A percentile compares a stretch with the other conserved stretches of the same genome.
Evolutionary conservation across 2,113 vertebrate genomes (phyloP).

Genomic region (Paratilapia polleni): DNA sequence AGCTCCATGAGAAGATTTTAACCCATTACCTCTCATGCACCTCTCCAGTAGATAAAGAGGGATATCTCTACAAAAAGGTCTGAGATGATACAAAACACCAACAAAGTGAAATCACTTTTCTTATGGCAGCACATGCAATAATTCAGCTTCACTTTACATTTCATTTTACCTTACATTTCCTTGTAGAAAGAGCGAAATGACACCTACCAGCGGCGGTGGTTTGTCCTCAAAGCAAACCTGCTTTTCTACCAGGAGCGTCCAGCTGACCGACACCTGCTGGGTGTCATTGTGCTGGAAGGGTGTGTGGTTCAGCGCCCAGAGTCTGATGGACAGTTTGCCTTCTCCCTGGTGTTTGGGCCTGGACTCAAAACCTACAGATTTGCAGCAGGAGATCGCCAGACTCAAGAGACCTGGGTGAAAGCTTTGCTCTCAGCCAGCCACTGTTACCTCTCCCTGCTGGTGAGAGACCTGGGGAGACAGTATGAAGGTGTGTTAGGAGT

Average conservation of each 20-base stretch:
- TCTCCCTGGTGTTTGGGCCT: conserved; percentile 74
- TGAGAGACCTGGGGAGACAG: conserved; percentile 75
- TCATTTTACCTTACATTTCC: not conserved
- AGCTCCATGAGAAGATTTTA: conserved; percentile 79
- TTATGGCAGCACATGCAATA: not conserved
- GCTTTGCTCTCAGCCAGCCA: conserved; percentile 78
- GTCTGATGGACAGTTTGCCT: conserved; percentile 70
- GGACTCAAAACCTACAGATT: conserved; percentile 78
- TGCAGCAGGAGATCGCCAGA: conserved; percentile 73
- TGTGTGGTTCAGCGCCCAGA: conserved; percentile 74
- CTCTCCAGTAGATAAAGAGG: conserved; percentile 80
- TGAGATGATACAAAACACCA: not conserved
- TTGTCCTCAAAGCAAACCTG: conserved; percentile 83
- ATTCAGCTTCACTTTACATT: not conserved
- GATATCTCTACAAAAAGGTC: conserved; percentile 85
- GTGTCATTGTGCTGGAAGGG: conserved; percentile 84
- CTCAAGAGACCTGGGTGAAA: conserved; percentile 79
- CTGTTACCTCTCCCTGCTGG: conserved; percentile 73
- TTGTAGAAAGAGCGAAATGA: conserved; percentile 68
- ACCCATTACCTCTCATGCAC: conserved; percentile 76
- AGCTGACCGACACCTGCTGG: conserved; percentile 76
- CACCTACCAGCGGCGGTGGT: conserved; percentile 82
- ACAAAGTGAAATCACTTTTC: not conserved
- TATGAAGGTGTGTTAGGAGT: conserved; percentile 69
- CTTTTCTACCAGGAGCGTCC: conserved; percentile 84